These are phyloP conservation scores for Cyphomyrus discorhynchus DNA, from an alignment of 2,113 vertebrate genomes.

Conservation along the genomic window DNA sequence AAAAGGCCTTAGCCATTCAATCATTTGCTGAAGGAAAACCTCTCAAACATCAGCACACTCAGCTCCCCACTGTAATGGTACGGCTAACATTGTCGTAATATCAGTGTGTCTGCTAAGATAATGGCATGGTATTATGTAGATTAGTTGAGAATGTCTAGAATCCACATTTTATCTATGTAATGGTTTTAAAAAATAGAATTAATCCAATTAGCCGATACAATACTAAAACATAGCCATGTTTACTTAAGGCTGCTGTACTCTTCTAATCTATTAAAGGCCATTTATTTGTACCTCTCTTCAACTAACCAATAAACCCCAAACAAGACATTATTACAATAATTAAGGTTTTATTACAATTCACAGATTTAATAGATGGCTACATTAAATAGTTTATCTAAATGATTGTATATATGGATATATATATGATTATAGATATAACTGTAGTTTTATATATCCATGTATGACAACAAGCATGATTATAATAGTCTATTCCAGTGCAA, in stretches of 20 bases:
- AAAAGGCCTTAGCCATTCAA: not conserved
- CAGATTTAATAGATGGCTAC: constrained; percentile 48
- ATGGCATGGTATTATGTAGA: not conserved
- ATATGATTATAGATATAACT: not conserved
- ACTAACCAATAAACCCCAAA: not conserved
- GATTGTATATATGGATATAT: constrained; percentile 40
- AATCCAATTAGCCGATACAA: not conserved
- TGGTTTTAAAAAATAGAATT: not conserved
- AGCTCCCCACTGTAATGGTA: not conserved
- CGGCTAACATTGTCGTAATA: not conserved
- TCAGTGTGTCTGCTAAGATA: not conserved
- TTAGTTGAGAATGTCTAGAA: not conserved
- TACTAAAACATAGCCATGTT: not conserved
- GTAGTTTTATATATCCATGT: not conserved
- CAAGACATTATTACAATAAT: constrained; percentile 28
- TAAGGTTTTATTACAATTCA: constrained; percentile 60
- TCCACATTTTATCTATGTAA: not conserved
- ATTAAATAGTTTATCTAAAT: constrained; percentile 58
- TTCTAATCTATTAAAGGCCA: not conserved
- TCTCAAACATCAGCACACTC: not conserved
- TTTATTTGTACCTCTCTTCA: not conserved
- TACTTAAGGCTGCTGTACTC: not conserved
- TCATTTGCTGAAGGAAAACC: not conserved
- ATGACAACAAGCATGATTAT: constrained; percentile 40
- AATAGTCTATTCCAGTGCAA: constrained; percentile 54